phyloP scores from a whole-genome alignment of 2,888 invertebrate genomes.

The Drosophila birchii region DNA sequence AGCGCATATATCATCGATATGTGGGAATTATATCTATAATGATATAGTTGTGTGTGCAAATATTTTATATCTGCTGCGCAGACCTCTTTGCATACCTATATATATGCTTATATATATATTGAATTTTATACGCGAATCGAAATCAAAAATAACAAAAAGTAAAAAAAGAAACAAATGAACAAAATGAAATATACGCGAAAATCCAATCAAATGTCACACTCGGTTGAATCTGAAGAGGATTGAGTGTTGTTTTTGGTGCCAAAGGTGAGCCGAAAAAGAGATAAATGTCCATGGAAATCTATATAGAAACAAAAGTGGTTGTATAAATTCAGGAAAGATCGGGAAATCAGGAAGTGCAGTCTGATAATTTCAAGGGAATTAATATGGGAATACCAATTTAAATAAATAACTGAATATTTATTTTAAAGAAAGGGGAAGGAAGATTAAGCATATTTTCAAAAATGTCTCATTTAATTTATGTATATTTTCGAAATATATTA shows the following conservation, averaged over 20 bases:
- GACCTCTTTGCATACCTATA: slow-evolving; percentile 11
- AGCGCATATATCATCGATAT: slow-evolving; percentile 50
- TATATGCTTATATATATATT: slow-evolving; percentile 17
- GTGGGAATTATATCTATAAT: slow-evolving; percentile 48
- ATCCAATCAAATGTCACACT: slow-evolving; percentile 46
- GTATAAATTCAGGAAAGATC: not conserved
- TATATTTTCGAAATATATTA: slow-evolving; percentile 1
- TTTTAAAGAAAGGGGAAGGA: not conserved
- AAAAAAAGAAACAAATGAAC: not conserved
- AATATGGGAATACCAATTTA: not conserved
- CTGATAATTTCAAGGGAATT: not conserved
- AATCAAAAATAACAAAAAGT: slow-evolving; percentile 30
- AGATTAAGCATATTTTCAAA: not conserved
- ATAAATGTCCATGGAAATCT: slow-evolving; percentile 7
- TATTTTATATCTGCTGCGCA: slow-evolving; percentile 36
- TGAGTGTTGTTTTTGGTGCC: slow-evolving; percentile 3
- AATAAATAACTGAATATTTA: not conserved
- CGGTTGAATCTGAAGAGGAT: slow-evolving; percentile 13
- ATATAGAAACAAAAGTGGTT: not conserved
- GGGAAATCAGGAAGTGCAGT: slow-evolving; percentile 3
- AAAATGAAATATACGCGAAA: slow-evolving; percentile 23
- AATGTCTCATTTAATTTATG: not conserved
- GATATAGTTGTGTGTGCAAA: slow-evolving; percentile 35
- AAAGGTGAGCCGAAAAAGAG: slow-evolving; percentile 9
- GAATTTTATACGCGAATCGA: slow-evolving; percentile 33